phyloP scores from a whole-genome alignment of 1,140 invertebrate species.

The Microplitis mediator region DNA sequence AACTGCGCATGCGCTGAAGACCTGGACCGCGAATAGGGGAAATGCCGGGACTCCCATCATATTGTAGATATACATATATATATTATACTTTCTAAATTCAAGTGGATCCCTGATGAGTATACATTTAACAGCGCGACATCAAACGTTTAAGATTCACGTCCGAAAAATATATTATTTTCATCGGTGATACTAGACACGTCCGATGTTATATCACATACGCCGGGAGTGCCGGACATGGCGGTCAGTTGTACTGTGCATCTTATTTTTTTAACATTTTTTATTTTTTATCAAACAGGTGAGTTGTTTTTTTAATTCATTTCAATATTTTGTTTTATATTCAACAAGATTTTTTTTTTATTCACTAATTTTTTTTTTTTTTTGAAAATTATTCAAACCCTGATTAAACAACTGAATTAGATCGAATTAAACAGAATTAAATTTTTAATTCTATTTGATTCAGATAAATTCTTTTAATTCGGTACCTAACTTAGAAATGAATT shows the following conservation, averaged over 20 bases:
- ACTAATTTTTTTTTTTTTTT: not conserved
- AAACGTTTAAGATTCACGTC: constrained; percentile 45
- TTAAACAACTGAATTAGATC: too few species aligned
- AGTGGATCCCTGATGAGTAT: constrained; percentile 45
- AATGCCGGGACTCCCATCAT: constrained; percentile 14
- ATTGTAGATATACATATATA: not conserved
- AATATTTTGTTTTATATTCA: not conserved
- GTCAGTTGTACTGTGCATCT: constrained; percentile 48
- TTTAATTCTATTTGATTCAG: too few species aligned
- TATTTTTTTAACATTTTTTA: constrained; percentile 40
- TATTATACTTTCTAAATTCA: constrained; percentile 54
- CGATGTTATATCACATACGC: constrained; percentile 58
- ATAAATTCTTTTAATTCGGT: too few species aligned
- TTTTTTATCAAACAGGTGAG: constrained; percentile 46
- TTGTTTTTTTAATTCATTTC: constrained; percentile 21
- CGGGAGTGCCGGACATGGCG: constrained; percentile 57
- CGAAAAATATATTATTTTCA: constrained; percentile 20
- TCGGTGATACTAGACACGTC: constrained; percentile 27
- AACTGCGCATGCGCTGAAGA: constrained; percentile 17
- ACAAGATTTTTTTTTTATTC: not conserved
- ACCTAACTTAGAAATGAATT: too few species aligned
- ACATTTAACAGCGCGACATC: constrained; percentile 46
- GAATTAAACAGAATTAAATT: too few species aligned
- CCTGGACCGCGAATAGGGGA: constrained; percentile 39
- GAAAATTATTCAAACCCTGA: too few species aligned